Evolutionary conservation across 2,797 vertebrate species (phyloP), one percentile per base, ranked within the genome.

Genomic region (Melanotaenia pygmaea): DNA sequence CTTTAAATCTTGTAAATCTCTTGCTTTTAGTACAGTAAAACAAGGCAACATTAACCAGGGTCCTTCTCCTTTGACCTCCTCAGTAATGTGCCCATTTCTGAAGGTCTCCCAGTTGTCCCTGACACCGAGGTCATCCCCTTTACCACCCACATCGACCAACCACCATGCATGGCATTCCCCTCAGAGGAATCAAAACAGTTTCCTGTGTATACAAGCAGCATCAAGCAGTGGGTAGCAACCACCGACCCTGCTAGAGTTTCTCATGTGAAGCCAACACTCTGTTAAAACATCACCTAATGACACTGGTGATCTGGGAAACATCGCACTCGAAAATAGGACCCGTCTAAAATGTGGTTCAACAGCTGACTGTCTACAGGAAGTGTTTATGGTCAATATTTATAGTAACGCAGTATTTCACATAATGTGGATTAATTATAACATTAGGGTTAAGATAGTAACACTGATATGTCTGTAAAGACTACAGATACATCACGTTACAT

Each of bases 231-330:
- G 62, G 54, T 62, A 58, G 70, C 60, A 26, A 56, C 54, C 58
- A 10, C 12, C 69, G 53, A 67, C 20, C 56, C 71, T 62, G 38
- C 57, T 85, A 45, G 59, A 64, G 82, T 88, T 79, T 84, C 84
- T 58, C 20, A 24, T 14, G 45, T 50, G 81, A 80, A 84, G 81
- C 73, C 70, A 38, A 82, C 75, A 72, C 84, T 13, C 64, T 18
- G 51, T 67, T 88, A 86, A 92, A 89, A 88, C 77, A 75, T 77
- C 74, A 57, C 69, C 70, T 71, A 24, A 6, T 76, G 83, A 87
- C 85, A 80, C 8, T 1, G 18, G 20, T 24, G 61, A 59, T 66
- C 38, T 0, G 2, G 13, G 58, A 76, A 63, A 67, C 40, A 76
- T 43, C 37, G 28, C 0, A 1, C 28, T 67, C 82, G 84, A 85